A percentile compares a stretch with the other conserved stretches of the same genome.
Evolutionary conservation across 2,888 invertebrate genomes (phyloP).

Genomic region (Tridacna crocea): DNA sequence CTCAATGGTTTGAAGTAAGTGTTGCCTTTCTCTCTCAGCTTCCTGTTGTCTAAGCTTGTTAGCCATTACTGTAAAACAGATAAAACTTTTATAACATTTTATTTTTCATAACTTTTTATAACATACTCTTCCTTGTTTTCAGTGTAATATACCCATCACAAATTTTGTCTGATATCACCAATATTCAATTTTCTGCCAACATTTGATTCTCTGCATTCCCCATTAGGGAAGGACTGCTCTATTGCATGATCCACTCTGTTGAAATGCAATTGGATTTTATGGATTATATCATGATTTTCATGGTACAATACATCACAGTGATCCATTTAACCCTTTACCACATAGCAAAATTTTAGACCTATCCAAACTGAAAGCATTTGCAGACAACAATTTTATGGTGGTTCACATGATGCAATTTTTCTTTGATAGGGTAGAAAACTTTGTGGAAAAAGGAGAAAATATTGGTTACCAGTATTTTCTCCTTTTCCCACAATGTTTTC

Average conservation of each 20-base stretch:
- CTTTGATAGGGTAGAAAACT: not conserved
- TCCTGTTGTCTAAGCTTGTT: constrained; percentile 75
- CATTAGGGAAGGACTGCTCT: too few relatives aligned
- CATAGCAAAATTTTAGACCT: too few relatives aligned
- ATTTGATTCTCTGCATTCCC: too few relatives aligned
- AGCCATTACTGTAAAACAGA: constrained; percentile 69
- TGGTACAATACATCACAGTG: too few relatives aligned
- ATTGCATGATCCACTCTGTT: too few relatives aligned
- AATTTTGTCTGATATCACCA: not conserved
- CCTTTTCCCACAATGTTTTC: not conserved
- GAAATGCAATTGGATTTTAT: too few relatives aligned
- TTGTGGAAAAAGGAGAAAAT: not conserved
- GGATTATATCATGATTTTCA: too few relatives aligned
- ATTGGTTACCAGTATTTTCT: not conserved
- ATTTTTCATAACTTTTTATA: not conserved
- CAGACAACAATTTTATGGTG: too few relatives aligned
- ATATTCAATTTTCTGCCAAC: too few relatives aligned
- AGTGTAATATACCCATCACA: not conserved
- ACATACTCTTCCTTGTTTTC: not conserved
- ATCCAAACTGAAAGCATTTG: too few relatives aligned
- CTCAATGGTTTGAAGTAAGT: constrained; percentile 75
- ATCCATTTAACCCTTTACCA: too few relatives aligned
- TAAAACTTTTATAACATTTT: not conserved
- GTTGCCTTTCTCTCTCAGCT: constrained; percentile 74
- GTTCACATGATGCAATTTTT: too few relatives aligned